A percentile compares a stretch with the other conserved stretches of the same genome.
Conservation (phyloP, 2,797 vertebrate genomes). For the Diceros bicornis region DNA sequence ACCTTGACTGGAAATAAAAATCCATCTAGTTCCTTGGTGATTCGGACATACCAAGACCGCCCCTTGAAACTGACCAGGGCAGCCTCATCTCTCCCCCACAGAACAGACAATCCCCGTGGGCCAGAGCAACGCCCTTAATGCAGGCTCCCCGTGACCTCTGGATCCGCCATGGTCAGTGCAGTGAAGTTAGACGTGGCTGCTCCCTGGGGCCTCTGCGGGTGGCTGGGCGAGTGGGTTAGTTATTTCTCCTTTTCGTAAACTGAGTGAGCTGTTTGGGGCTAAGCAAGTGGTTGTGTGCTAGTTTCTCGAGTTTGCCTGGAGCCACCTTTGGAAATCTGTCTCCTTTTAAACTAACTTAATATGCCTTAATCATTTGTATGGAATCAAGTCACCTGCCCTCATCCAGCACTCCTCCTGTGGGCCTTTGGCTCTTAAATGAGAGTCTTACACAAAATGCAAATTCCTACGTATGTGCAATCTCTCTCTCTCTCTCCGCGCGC, state of each 20-base stretch:
- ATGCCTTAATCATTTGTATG: slow-evolving; percentile 66
- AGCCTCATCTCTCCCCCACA: accelerated
- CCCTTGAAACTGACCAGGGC: neutral
- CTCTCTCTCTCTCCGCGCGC: neutral
- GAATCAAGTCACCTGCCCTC: neutral
- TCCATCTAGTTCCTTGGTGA: neutral
- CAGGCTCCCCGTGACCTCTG: neutral
- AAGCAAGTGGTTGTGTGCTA: accelerated
- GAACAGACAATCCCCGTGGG: neutral
- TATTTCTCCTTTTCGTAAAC: neutral
- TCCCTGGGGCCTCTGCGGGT: neutral
- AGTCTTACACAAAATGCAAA: neutral
- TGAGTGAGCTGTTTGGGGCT: neutral
- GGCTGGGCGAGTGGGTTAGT: accelerated
- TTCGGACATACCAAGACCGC: neutral
- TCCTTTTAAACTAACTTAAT: neutral
- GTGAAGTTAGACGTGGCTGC: accelerated
- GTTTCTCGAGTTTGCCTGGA: neutral
- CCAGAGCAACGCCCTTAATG: accelerated
- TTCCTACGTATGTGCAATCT: no score
- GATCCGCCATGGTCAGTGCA: accelerated
- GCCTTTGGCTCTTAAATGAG: neutral
- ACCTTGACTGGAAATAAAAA: neutral
- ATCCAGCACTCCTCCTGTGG: neutral
- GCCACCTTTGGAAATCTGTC: neutral